These are phyloP conservation scores for Staurois parvus DNA, from an alignment of 2,797 vertebrate species.

Conservation along the genomic window DNA sequence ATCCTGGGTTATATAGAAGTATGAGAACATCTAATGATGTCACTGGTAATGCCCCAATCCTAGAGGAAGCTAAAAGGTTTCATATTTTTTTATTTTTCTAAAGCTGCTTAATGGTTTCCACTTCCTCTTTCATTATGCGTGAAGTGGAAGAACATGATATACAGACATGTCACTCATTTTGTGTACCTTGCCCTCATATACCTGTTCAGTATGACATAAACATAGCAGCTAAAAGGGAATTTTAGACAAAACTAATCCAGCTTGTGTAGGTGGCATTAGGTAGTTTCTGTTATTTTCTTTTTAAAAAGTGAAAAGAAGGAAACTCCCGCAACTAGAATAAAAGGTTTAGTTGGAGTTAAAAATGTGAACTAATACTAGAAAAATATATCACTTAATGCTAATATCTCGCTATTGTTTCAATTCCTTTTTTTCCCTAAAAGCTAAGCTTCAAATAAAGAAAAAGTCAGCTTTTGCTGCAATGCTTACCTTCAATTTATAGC, in stretches of 20 bases:
- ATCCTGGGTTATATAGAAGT: slow-evolving; percentile 15
- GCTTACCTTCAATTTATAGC: too few species aligned
- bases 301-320: too few species aligned
- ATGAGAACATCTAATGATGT: slow-evolving; percentile 14
- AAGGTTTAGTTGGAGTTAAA: too few species aligned
- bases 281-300: background rate
- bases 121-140: background rate
- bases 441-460: too few species aligned
- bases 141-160: background rate
- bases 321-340: too few species aligned
- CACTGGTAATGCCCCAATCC: slow-evolving; percentile 13
- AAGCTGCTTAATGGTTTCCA: background rate
- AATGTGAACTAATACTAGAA: too few species aligned
- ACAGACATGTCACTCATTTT: background rate
- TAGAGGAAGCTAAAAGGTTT: background rate
- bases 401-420: too few species aligned
- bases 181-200: background rate
- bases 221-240: background rate
- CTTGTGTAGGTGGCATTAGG: background rate
- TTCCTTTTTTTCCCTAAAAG: too few species aligned
- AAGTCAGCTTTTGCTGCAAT: too few species aligned
- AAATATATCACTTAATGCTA: too few species aligned
- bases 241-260: background rate
- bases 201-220: background rate
- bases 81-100: slow-evolving; percentile 13